These are phyloP conservation scores for Chloroceryle amazona DNA, from an alignment of 2,797 vertebrate genomes.

Conservation along the genomic window DNA sequence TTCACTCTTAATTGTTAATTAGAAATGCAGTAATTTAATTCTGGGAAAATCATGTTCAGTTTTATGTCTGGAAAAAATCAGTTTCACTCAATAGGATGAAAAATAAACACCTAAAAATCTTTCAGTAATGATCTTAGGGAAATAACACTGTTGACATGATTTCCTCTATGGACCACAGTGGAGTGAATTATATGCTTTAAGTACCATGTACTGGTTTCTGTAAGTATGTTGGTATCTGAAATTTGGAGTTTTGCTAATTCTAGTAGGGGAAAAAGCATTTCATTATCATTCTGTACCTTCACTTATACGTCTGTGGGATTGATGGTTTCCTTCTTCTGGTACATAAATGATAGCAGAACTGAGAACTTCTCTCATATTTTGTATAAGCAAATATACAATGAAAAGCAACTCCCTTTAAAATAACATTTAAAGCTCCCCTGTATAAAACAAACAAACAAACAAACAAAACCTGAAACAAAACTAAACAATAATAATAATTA, in stretches of 20 bases:
- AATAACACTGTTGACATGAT: background rate
- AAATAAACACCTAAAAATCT: background rate
- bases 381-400: background rate
- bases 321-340: background rate
- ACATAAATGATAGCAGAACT: accelerated
- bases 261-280: accelerated
- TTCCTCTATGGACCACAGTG: too few relatives aligned
- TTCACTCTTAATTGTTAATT: background rate
- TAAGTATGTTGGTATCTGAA: background rate
- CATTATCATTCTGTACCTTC: background rate
- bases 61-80: background rate
- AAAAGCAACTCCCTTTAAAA: background rate
- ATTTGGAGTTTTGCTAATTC: background rate
- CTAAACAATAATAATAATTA: accelerated
- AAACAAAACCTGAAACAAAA: background rate
- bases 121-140: background rate
- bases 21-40: background rate
- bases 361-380: background rate
- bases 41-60: background rate
- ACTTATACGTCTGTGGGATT: background rate
- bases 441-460: background rate
- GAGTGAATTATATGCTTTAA: background rate
- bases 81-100: background rate
- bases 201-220: background rate
- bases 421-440: accelerated